Base-by-base conservation (phyloP, 2,888 invertebrate species). In the Pachydiplax longipennis region DNA sequence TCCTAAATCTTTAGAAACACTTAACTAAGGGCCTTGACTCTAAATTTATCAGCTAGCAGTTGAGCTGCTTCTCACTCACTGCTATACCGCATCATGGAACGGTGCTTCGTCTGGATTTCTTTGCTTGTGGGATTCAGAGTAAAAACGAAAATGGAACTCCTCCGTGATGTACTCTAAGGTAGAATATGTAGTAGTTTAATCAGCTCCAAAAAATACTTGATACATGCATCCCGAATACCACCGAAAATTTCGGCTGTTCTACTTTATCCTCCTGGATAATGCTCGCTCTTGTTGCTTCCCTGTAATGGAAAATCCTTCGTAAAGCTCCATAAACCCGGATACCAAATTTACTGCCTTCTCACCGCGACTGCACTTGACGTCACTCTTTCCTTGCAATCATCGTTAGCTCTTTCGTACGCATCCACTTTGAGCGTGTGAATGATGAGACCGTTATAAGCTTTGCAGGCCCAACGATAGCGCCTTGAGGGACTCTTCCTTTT, bases 401-500 rank as follows among this genome's bases (percentile, higher is more conserved):
- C 65, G 65, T 65, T 65, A 65, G 65, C 25, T 31, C 25, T 61
- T 61, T 8, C 61, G 18, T n/a, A 61, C 22, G 61, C 61, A 37
- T 37, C 37, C 37, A 37, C 37, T 37, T 37, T 37, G 37, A 18
- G n/a, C 61, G 18, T 25, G 18, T 40, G 48, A 44, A n/a, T 13
- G 82, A 82, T 82, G 82, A 82, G 82, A n/a, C 82, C 82, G 25
- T 82, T 82, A 82, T 82, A 82, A 82, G 53, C 82, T 82, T 82
- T 25, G 48, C 82, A 82, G 82, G 82, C n/a, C 48, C 82, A 6
- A 25, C 25, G 82, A 82, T 12, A 48, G 48, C 31, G 48, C 82
- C 82, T 82, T 53, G 82, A 8, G 82, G 82, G 82, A 82, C 48
- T 12, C 1, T n/a, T 44, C 44, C 82, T n/a, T 44, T 18, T 44